Evolutionary conservation across 2,797 vertebrate species (phyloP), one percentile per base, ranked within the genome.

Genomic region (Danio kyathit): DNA sequence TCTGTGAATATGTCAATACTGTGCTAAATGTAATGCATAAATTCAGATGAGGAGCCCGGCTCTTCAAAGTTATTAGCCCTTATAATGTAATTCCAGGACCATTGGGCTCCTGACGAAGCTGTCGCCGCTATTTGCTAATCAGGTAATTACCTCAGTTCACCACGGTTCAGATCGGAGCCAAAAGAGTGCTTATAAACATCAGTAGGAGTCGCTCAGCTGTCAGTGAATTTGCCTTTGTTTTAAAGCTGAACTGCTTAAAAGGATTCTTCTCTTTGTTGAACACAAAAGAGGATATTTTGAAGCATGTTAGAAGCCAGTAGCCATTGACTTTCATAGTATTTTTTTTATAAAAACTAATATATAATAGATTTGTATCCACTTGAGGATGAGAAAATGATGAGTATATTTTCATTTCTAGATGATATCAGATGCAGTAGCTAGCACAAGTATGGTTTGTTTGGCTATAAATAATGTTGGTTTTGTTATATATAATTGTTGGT

Each of bases 101-200:
- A 77, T 85, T 88, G 82, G 40, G 82, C 80, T 86, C 81, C 75
- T 84, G 78, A 76, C 61, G 71, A 82, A 80, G 59, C 56, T 76
- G 46, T 19, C 44, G 71, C 61, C 61, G 73, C 82, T 86, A 80
- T 88, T 84, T 87, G 87, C 86, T 89, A 87, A 86, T 89, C 80
- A 85, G 82, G 69, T 83, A 87, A 88, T 87, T 87, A 88, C 85
- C 83, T 70, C 57, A 21, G 38, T 57, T 64, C 40, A 14, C 54
- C 19, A 12, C 44, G 67, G 71, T 80, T 78, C 38, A 72, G 57
- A 71, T 74, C 52, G 46, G 10, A 70, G 51, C 56, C 16, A 38
- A 52, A 70, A 17, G 57, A 13, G 38, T 38, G 3, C 56, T 72
- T 71, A 85, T 67, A 82, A 76, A 86, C 80, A 82, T 77, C 56